Evolutionary conservation across 2,113 vertebrate species (phyloP).

Genomic region (Ageneiosus marmoratus): DNA sequence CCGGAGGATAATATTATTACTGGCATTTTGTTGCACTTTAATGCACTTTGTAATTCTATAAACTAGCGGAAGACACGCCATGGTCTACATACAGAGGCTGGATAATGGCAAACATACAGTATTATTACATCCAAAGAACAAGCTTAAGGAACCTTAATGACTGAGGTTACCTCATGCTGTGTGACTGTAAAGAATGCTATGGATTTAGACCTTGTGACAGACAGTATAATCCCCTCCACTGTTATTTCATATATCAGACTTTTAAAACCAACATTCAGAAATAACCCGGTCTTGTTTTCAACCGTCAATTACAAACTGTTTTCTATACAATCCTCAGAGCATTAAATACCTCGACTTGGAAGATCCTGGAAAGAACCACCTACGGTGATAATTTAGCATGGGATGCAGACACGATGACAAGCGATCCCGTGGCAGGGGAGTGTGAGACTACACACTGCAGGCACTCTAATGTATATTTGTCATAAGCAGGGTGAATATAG

Average conservation of each 20-base stretch:
- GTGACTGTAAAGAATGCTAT: background rate
- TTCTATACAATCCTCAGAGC: background rate
- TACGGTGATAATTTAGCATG: slow-evolving; percentile 25
- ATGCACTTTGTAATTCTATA: slow-evolving; percentile 26
- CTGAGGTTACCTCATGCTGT: background rate
- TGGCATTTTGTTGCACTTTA: slow-evolving; percentile 2
- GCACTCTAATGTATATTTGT: background rate
- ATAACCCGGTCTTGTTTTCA: slow-evolving; percentile 26
- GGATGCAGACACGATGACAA: background rate
- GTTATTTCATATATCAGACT: background rate
- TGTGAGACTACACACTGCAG: background rate
- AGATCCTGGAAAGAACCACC: slow-evolving; percentile 3
- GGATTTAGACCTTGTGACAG: background rate
- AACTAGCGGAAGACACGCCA: background rate
- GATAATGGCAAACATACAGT: background rate
- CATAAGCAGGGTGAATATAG: background rate
- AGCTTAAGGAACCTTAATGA: background rate
- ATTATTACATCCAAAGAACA: background rate
- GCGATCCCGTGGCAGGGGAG: slow-evolving; percentile 1
- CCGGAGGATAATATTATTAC: slow-evolving; percentile 21
- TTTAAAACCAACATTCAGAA: background rate
- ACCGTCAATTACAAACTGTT: slow-evolving; percentile 16
- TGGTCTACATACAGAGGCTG: background rate
- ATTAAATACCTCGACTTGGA: slow-evolving; percentile 1
- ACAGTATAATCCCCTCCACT: background rate